These are phyloP conservation scores for Porites divaricata DNA, from an alignment of 92 coral and sea anemone species.

Conservation along the genomic window DNA sequence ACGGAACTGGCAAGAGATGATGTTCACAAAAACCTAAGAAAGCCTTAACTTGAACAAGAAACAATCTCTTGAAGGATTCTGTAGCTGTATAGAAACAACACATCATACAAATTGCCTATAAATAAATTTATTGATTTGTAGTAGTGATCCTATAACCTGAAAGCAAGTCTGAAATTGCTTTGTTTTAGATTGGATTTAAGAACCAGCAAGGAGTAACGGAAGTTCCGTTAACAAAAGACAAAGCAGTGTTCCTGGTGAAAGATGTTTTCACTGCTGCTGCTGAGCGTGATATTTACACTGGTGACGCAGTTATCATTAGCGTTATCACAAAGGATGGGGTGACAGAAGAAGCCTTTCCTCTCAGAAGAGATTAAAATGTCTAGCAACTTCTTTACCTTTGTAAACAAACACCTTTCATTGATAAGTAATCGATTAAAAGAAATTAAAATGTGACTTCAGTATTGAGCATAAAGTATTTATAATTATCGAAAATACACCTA, in stretches of 20 bases:
- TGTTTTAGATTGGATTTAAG: constrained; percentile 91
- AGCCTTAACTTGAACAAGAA: no score
- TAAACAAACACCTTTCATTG: constrained; percentile 1
- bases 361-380: constrained; percentile 80
- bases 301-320: constrained; percentile 88
- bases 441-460: background rate
- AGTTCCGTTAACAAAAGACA: constrained; percentile 84
- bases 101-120: no score
- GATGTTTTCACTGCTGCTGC: constrained; percentile 97
- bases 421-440: background rate
- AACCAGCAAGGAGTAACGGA: constrained; percentile 91
- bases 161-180: background rate
- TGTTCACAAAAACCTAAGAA: no score
- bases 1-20: no score
- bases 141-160: background rate
- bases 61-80: no score
- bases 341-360: constrained; percentile 90
- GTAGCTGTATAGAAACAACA: no score
- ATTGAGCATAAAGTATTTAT: no score
- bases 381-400: background rate
- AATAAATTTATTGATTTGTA: no score
- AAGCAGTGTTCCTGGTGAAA: constrained; percentile 92
- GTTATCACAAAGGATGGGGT: constrained; percentile 86
- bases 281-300: constrained; percentile 98
- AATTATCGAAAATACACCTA: no score